These are phyloP conservation scores for Eira barbara DNA, from an alignment of 2,113 vertebrate species.

Conservation along the genomic window DNA sequence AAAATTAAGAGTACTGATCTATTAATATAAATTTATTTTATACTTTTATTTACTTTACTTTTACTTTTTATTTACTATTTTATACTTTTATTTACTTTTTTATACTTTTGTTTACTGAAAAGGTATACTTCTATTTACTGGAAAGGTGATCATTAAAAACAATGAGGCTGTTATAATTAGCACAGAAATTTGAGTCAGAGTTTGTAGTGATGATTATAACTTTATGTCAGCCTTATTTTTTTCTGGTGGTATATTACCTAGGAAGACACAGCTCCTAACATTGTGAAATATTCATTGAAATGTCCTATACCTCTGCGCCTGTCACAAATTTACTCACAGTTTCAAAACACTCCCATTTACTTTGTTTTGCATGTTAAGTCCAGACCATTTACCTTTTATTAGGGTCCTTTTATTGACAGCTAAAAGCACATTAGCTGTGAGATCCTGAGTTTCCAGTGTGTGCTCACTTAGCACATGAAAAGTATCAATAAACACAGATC, in stretches of 20 bases:
- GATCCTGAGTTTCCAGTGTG: background rate
- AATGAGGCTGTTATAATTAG: background rate
- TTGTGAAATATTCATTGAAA: background rate
- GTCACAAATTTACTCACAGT: background rate
- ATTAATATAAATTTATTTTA: background rate
- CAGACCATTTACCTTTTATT: background rate
- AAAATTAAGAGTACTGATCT: background rate
- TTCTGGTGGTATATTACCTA: background rate
- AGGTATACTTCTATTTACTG: background rate
- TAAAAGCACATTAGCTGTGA: background rate
- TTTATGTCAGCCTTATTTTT: background rate
- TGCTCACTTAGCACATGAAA: background rate
- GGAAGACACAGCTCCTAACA: background rate
- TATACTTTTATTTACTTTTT: background rate
- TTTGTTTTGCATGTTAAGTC: background rate
- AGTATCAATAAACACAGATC: background rate
- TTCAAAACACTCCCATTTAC: background rate
- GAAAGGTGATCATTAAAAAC: conserved; percentile 5
- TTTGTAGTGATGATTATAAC: background rate
- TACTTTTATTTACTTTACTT: background rate
- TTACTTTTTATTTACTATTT: too few relatives aligned
- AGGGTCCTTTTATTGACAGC: background rate
- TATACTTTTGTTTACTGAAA: background rate
- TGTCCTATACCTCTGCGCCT: background rate
- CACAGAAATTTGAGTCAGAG: background rate